A percentile compares a stretch with the other conserved stretches of the same genome.
phyloP scores from a whole-genome alignment of 2,888 invertebrate genomes.

The Erpobdella octoculata region DNA sequence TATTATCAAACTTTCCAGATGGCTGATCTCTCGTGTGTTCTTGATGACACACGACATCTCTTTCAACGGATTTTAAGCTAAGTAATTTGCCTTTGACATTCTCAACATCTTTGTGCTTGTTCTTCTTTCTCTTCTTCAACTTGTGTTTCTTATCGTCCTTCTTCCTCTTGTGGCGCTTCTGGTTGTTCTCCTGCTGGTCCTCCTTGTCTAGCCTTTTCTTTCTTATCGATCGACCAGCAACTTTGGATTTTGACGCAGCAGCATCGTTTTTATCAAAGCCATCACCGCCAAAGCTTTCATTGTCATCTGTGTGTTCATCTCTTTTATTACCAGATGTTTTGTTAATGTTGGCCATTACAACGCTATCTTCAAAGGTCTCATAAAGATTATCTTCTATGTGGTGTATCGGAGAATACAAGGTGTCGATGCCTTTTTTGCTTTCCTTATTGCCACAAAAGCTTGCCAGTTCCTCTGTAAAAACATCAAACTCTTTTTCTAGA shows the following conservation, averaged over 20 bases:
- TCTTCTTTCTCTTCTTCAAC: slow-evolving; percentile 16
- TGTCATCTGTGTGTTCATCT: background rate
- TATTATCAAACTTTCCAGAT: too few relatives aligned
- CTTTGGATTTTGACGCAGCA: background rate
- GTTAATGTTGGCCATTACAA: background rate
- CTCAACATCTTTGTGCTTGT: slow-evolving; percentile 13
- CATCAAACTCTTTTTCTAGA: slow-evolving; percentile 14
- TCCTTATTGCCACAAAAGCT: background rate
- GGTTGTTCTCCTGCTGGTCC: background rate
- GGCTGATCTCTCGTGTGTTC: background rate
- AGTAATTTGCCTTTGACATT: background rate
- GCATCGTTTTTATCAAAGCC: background rate
- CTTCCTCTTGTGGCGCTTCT: slow-evolving; percentile 13
- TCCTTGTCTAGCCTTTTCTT: slow-evolving; percentile 9
- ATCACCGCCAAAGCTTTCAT: too few relatives aligned
- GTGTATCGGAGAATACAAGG: background rate
- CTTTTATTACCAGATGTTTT: background rate
- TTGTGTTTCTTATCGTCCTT: slow-evolving; percentile 25
- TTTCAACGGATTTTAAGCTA: background rate
- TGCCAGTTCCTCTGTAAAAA: background rate
- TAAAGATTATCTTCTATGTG: background rate
- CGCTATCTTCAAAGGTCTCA: slow-evolving; percentile 4
- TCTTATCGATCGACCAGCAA: background rate
- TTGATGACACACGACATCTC: background rate
- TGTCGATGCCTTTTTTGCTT: background rate